Base-by-base conservation (phyloP, 2,113 vertebrate species). In the Rhinichthys klamathensis region DNA sequence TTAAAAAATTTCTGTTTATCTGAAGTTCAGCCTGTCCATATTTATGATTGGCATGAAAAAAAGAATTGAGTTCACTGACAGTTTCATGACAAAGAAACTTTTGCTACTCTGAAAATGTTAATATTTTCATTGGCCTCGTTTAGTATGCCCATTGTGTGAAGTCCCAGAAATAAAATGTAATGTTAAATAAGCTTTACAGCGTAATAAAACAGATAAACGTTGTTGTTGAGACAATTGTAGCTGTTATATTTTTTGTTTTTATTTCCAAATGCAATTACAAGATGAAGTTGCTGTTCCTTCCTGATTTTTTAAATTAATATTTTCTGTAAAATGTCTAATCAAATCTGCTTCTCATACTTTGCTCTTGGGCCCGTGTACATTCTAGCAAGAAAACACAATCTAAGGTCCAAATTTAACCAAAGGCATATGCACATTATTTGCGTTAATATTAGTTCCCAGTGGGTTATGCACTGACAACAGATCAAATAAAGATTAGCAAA, bases 391-490 rank as follows among this genome's bases (percentile, higher is more conserved):
- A 87, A 70, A 87, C 60, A 13, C 51, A 27, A 63, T 73, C 56
- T 56, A 51, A 78, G 82, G 82, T 81, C 86, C 67, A 61, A 80
- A 61, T 30, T 27, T 73, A 44, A 38, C 23, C 54, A 15, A 83
- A 49, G 51, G 61, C 58, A 75, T 80, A 67, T 82, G 49, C 67
- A 63, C 67, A 87, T 74, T 60, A 44, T 35, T 23, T 73, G 54
- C 5, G 54, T 41, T 72, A 63, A 44, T 82, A 69, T 46, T 67
- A 23, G 30, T 35, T 35, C 69, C 63, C 56, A 16, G 4, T 32
- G 51, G n/a, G 51, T 35, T 44, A 38, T 18, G 35, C 35, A 2
- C 51, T 27, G 61, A 54, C 41, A 78, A 67, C 74, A 54, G 73
- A 67, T 67, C 56, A 69, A 67, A 78, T 78, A 67, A 35, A 78